phyloP scores from a whole-genome alignment of 2,888 invertebrate genomes.

The Cataglyphis altisquamis region DNA sequence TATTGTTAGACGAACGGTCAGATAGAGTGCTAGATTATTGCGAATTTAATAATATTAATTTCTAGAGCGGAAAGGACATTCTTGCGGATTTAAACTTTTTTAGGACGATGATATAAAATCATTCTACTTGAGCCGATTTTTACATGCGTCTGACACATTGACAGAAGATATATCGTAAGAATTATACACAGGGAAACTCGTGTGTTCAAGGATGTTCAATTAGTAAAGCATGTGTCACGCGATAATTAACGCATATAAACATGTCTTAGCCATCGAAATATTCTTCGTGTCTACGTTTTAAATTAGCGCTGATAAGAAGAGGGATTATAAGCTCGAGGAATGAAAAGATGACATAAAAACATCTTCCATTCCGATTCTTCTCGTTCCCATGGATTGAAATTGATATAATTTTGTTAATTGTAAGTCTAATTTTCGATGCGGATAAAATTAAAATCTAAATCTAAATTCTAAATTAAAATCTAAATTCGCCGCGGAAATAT shows the following conservation, averaged over 20 bases:
- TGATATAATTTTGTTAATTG: constrained; percentile 11
- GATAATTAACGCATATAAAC: neutral
- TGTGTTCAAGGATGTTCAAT: neutral
- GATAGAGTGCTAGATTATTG: constrained; percentile 57
- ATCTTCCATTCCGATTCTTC: constrained; percentile 4
- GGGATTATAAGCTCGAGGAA: constrained; percentile 1
- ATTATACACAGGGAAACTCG: constrained; percentile 4
- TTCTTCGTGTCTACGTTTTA: neutral
- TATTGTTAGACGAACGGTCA: constrained; percentile 84
- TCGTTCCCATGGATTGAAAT: neutral
- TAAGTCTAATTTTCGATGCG: constrained; percentile 22
- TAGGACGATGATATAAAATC: neutral
- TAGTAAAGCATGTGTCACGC: constrained; percentile 2
- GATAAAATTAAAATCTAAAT: constrained; percentile 5
- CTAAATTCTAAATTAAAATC: neutral
- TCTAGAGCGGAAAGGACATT: constrained; percentile 20
- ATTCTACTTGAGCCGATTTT: constrained; percentile 10
- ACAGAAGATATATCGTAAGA: neutral
- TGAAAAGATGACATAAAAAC: constrained; percentile 6
- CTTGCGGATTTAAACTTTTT: constrained; percentile 36
- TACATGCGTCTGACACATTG: neutral
- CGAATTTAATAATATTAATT: constrained; percentile 51
- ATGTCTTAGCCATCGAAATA: neutral
- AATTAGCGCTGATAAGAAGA: constrained; percentile 2
- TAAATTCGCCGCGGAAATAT: constrained; percentile 24